phyloP scores from a whole-genome alignment of 2,113 vertebrate genomes.

The Dipodomys stephensi region DNA sequence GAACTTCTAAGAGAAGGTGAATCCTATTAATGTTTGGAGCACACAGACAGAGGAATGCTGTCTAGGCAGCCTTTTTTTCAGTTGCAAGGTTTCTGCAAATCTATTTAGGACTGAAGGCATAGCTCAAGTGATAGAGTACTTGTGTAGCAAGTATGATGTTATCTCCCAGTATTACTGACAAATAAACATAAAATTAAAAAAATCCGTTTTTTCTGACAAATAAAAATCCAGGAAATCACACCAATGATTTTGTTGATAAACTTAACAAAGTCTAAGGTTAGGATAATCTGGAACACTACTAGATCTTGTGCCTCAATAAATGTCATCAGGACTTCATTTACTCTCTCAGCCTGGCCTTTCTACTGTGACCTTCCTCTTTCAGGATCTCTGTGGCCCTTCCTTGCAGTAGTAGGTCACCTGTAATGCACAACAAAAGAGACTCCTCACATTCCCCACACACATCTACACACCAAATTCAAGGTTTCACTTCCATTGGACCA shows the following conservation, averaged over 20 bases:
- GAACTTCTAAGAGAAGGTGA: conserved; percentile 32
- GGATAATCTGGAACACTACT: neutral
- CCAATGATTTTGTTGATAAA: neutral
- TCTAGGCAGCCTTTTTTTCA: neutral
- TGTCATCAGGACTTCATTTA: neutral
- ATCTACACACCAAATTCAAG: neutral
- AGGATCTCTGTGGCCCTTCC: neutral
- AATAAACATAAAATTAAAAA: neutral
- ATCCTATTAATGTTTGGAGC: neutral
- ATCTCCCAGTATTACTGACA: no score
- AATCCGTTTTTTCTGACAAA: neutral
- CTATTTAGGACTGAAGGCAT: neutral
- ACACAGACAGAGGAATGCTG: neutral
- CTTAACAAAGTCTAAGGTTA: neutral
- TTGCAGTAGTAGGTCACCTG: neutral
- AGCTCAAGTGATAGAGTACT: no score
- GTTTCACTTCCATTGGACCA: conserved; percentile 26
- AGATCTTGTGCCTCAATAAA: neutral
- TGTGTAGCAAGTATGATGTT: no score
- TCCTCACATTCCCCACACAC: no score
- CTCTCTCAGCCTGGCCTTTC: neutral
- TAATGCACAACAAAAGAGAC: neutral
- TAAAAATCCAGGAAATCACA: neutral
- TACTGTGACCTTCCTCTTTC: neutral
- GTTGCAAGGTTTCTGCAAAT: conserved; percentile 8